Evolutionary conservation across 2,113 vertebrate genomes (phyloP), one percentile per base, ranked within the genome.

Genomic region (Chaetura pelagica): DNA sequence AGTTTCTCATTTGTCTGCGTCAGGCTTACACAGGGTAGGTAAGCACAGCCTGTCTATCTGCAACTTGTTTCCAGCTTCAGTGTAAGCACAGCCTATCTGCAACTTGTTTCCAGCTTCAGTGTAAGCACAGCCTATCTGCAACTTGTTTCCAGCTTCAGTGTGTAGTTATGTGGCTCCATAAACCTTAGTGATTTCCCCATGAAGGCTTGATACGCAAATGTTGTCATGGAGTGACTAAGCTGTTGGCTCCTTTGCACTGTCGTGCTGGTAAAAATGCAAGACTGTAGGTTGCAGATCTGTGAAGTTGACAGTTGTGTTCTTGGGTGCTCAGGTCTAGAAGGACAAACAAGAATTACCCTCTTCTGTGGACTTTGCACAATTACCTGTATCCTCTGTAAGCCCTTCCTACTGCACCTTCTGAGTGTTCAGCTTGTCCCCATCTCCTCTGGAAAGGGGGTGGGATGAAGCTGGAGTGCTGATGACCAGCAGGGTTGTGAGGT

Each of bases 191-290:
- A 34, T 76, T 78, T 92, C 79, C 48, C 35, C 20, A 1, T 51
- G 22, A n/a, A 34, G 78, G 11, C 64, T 84, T 90, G 78, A 14
- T 72, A 54, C 2, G 3, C 18, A 54, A 34, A 16, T 27, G 23
- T 22, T 7, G 8, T 2, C 1, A 6, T 19, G 34, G 34, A 72
- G 21, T 1, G 4, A 1, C 2, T 49, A 48, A 72, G 34, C 48
- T n/a, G 24, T 23, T 62, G 51, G 32, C 67, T 84, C 23, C 32
- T 46, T 40, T 66, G 38, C 5, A 0, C 29, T 7, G 26, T 17
- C 15, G 5, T 42, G 71, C 30, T 57, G 9, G 22, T 55, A 13
- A 57, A 73, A 78, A 34, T 20, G 38, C 18, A 21, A 61, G 46
- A 22, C 24, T 10, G 32, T 7, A 10, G 44, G 35, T 19, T 59